A percentile compares a stretch with the other conserved stretches of the same genome.
phyloP scores from a whole-genome alignment of 2,797 vertebrate genomes.

The Nothura maculosa region DNA sequence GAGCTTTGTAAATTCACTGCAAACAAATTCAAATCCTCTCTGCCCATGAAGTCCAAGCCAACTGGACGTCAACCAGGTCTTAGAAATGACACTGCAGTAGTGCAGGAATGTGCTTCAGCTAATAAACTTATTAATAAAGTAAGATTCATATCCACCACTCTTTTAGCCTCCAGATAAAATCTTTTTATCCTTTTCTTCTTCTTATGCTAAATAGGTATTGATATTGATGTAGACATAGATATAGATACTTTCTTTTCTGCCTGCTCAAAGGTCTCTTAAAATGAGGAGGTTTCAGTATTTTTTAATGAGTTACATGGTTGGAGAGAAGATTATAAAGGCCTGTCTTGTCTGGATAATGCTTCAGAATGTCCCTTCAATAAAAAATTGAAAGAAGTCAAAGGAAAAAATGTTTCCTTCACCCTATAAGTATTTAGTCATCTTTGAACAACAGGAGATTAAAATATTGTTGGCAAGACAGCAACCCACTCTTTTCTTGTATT shows the following conservation, averaged over 20 bases:
- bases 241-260: not conserved
- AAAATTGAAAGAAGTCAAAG: not conserved
- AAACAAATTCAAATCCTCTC: not conserved
- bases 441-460: not conserved
- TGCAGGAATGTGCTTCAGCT: not conserved
- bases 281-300: not conserved
- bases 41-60: not conserved
- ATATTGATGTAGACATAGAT: too few species aligned
- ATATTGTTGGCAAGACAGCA: not conserved
- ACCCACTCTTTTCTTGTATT: not conserved
- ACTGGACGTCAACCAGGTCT: not conserved
- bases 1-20: not conserved
- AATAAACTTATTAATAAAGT: not conserved
- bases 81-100: not conserved
- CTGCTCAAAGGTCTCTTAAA: not conserved
- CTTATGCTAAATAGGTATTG: accelerated
- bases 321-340: not conserved
- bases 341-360: not conserved
- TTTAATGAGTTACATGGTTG: not conserved
- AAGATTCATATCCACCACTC: not conserved
- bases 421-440: not conserved
- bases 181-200: accelerated
- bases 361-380: not conserved
- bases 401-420: not conserved
- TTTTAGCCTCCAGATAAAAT: not conserved